Conservation (phyloP, 1,140 invertebrate genomes). For the Teleogryllus occipitalis region DNA sequence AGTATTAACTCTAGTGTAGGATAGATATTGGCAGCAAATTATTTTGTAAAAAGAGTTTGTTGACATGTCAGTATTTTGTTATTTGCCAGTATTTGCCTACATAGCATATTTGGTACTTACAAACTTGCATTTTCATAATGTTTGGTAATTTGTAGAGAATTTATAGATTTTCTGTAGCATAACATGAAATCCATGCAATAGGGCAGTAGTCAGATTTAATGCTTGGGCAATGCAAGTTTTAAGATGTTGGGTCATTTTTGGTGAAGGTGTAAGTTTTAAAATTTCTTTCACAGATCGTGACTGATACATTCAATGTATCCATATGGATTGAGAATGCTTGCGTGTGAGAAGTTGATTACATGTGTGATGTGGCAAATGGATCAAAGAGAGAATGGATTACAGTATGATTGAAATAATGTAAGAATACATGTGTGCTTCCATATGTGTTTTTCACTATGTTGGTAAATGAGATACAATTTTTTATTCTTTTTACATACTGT, state of each 20-base stretch:
- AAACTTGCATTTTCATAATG: neutral
- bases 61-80: neutral
- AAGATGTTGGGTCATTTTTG: neutral
- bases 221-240: neutral
- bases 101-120: neutral
- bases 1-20: neutral
- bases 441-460: no score
- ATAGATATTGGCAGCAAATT: neutral
- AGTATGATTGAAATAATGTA: neutral
- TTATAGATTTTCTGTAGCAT: neutral
- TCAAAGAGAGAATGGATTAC: no score
- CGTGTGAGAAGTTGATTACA: neutral
- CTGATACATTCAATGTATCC: neutral
- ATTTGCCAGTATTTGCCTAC: constrained; percentile 1
- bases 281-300: neutral
- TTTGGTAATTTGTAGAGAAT: neutral
- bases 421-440: neutral
- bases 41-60: constrained; percentile 6
- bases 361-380: no score
- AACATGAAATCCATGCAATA: neutral
- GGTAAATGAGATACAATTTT: no score
- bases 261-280: neutral
- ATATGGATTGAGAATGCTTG: neutral
- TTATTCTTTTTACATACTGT: no score
- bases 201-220: neutral